Evolutionary conservation across 1,140 invertebrate genomes (phyloP), one percentile per base, ranked within the genome.

Genomic region (Helicoverpa armigera): DNA sequence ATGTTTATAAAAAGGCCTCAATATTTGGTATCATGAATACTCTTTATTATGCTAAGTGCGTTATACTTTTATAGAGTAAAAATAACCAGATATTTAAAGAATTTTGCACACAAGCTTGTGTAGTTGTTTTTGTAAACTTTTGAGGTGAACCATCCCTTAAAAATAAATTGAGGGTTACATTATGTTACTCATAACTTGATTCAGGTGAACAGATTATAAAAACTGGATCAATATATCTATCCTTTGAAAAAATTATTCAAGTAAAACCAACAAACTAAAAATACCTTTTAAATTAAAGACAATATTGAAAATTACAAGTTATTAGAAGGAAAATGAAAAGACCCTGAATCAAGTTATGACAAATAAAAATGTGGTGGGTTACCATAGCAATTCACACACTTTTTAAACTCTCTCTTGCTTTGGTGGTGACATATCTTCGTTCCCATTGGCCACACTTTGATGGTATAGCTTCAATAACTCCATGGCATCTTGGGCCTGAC

Each of bases 401-500:
- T 35, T 60, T 83, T 94, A 94, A 29, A 95, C 92, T 88, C 92
- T 87, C 82, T 95, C 94, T 84, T 95, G 94, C 79, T 89, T 95
- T 78, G 93, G 86, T 31, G 94, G 86, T 51, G 94, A 91, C 11
- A 95, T 88, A 88, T 95, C 94, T 83, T 95, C 94, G 29, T 89
- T 91, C 10, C 94, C 95, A 85, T 95, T 95, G 48, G 94, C 86
- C 69, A 95, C 94, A 93, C 94, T 95, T 77, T 95, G 94, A 88
- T 95, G 95, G 75, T 95, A 95, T 14, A 96, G 83, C 83, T 96
- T 96, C 83, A 98, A 93, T 87, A 98, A 95, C 93, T 97, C 97
- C 96, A 98, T 96, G 23, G 97, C 97, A 94, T 98, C 97, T 90
- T 98, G 97, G 35, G 97, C 97, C 95, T 98, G 97, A 61, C 97